Conservation (phyloP, 2,113 vertebrate genomes). For the Nettapus auritus region DNA sequence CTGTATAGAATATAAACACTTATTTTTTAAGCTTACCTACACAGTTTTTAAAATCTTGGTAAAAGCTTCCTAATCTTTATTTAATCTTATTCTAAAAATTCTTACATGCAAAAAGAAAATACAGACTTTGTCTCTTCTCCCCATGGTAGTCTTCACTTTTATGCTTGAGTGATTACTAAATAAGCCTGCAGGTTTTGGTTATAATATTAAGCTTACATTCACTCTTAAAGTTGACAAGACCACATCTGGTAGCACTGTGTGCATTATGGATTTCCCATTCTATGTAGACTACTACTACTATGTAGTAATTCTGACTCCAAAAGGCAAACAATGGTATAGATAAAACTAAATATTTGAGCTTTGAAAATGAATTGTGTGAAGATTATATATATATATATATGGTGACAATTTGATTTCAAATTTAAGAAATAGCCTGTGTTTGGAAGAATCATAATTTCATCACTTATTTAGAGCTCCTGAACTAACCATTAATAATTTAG, state of each 20-base stretch:
- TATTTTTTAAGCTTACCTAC: not conserved
- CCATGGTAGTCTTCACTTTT: not conserved
- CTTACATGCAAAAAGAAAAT: not conserved
- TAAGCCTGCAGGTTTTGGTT: not conserved
- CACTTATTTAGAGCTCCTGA: not conserved
- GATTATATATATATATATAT: not conserved
- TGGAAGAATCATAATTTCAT: not conserved
- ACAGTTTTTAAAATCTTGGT: not conserved
- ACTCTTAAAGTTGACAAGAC: not conserved
- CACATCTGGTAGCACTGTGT: not conserved
- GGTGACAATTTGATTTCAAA: not conserved
- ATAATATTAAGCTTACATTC: not conserved
- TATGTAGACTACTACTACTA: not conserved
- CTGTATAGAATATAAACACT: rapidly evolving
- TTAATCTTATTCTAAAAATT: not conserved
- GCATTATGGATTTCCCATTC: not conserved
- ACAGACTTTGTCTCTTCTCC: not conserved
- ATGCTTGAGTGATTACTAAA: not conserved
- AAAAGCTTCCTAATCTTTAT: not conserved
- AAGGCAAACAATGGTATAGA: not conserved
- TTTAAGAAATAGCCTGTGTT: not conserved
- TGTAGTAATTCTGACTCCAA: not conserved
- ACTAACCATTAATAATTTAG: not conserved
- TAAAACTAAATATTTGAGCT: not conserved
- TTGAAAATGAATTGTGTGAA: not conserved